Percentiles rank a stretch among this genome's conserved stretches.
Conservation (phyloP, 2,888 invertebrate species). For the Volucella zonaria region DNA sequence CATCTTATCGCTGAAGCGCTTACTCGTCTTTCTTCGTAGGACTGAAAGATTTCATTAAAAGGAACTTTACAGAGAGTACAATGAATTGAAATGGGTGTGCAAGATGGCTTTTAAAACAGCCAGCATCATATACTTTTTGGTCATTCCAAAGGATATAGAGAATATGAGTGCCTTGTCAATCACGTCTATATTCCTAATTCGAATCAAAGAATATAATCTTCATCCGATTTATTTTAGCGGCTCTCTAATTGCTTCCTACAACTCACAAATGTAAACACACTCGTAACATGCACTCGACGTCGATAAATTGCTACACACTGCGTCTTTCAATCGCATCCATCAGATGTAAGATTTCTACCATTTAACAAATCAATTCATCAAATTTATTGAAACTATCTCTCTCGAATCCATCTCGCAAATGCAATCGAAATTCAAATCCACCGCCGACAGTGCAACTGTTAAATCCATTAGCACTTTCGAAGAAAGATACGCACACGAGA, state of each 20-base stretch:
- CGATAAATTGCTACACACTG: conserved; percentile 33
- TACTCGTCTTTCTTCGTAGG: too few relatives aligned
- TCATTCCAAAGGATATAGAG: too few relatives aligned
- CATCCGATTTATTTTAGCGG: not conserved
- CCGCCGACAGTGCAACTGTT: not conserved
- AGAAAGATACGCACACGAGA: conserved; percentile 12
- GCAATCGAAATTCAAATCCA: conserved; percentile 5
- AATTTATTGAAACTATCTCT: conserved; percentile 1
- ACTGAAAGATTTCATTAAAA: too few relatives aligned
- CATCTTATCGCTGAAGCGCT: too few relatives aligned
- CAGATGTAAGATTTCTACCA: not conserved
- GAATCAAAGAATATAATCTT: too few relatives aligned
- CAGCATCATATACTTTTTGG: too few relatives aligned
- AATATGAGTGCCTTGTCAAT: too few relatives aligned
- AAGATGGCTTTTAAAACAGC: too few relatives aligned
- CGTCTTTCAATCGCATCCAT: conserved; percentile 49
- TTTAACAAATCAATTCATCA: conserved; percentile 38
- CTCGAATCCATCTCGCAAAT: conserved; percentile 7
- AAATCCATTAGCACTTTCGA: conserved; percentile 57
- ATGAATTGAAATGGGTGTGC: too few relatives aligned
- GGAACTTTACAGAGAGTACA: too few relatives aligned
- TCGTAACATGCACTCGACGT: conserved; percentile 6
- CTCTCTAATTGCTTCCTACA: conserved; percentile 23
- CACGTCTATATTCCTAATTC: too few relatives aligned
- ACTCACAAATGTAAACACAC: conserved; percentile 35